Evolutionary conservation across 2,888 invertebrate species (phyloP).

Genomic region (Bhutanitis thaidina): DNA sequence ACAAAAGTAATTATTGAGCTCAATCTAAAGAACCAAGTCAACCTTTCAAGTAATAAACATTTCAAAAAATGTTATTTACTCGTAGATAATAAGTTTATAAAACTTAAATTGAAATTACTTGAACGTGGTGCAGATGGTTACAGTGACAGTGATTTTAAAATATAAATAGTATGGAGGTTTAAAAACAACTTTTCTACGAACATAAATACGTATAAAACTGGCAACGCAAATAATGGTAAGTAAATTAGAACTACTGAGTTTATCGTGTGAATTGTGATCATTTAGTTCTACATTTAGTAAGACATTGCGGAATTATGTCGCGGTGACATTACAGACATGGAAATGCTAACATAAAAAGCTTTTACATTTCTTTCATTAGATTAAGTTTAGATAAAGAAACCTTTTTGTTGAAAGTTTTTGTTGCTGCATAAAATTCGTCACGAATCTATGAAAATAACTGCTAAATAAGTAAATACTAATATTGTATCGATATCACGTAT

Average conservation of each 20-base stretch:
- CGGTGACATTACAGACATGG: slow-evolving; percentile 12
- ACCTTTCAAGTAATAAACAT: slow-evolving; percentile 1
- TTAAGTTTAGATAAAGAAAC: too few relatives aligned
- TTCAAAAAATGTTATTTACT: too few relatives aligned
- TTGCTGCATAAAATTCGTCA: too few relatives aligned
- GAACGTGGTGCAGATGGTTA: slow-evolving; percentile 6
- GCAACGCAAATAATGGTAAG: slow-evolving; percentile 7
- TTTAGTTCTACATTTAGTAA: slow-evolving; percentile 16
- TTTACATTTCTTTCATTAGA: too few relatives aligned
- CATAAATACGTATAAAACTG: neutral
- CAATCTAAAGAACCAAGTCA: slow-evolving; percentile 4
- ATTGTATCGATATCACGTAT: too few relatives aligned
- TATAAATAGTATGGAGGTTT: neutral
- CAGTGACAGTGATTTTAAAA: neutral
- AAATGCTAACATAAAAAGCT: neutral
- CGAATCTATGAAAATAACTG: neutral
- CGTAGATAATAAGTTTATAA: too few relatives aligned
- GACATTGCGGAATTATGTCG: slow-evolving; percentile 7
- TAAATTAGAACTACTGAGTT: slow-evolving; percentile 5
- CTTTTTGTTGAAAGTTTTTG: too few relatives aligned
- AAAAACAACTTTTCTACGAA: neutral
- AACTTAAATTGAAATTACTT: neutral
- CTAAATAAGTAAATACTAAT: too few relatives aligned
- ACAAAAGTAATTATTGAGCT: neutral
- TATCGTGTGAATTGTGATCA: slow-evolving; percentile 9